Percentiles rank a stretch among this genome's conserved stretches.
Evolutionary conservation across 2,113 vertebrate genomes (phyloP).

Genomic region (Accipiter cooperii): DNA sequence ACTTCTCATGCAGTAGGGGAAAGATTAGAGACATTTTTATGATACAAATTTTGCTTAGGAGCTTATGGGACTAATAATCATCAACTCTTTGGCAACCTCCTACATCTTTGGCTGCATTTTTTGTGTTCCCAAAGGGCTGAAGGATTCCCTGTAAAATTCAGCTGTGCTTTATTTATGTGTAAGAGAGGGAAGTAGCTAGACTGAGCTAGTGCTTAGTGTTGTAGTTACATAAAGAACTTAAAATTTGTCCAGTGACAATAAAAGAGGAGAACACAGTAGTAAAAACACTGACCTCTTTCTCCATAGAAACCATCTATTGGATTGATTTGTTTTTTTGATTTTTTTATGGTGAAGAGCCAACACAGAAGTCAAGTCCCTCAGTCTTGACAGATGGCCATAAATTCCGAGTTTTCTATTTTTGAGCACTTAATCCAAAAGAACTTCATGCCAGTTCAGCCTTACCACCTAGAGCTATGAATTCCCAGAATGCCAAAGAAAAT

Average conservation of each 20-base stretch:
- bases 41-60: background rate
- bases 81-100: constrained; percentile 19
- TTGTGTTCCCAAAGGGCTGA: background rate
- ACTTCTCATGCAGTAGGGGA: background rate
- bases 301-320: background rate
- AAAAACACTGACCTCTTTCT: background rate
- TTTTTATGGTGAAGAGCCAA: background rate
- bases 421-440: background rate
- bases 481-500: background rate
- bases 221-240: background rate
- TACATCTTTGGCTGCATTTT: background rate
- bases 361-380: background rate
- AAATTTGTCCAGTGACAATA: background rate
- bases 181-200: background rate
- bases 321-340: background rate
- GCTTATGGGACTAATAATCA: background rate
- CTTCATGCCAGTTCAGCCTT: background rate
- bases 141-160: constrained; percentile 29
- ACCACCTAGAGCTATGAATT: background rate
- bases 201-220: background rate
- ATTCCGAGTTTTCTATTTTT: background rate
- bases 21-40: background rate
- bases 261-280: background rate
- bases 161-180: background rate
- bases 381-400: background rate